Conservation (phyloP, 1,140 invertebrate genomes). For the Daktulosphaira vitifoliae region DNA sequence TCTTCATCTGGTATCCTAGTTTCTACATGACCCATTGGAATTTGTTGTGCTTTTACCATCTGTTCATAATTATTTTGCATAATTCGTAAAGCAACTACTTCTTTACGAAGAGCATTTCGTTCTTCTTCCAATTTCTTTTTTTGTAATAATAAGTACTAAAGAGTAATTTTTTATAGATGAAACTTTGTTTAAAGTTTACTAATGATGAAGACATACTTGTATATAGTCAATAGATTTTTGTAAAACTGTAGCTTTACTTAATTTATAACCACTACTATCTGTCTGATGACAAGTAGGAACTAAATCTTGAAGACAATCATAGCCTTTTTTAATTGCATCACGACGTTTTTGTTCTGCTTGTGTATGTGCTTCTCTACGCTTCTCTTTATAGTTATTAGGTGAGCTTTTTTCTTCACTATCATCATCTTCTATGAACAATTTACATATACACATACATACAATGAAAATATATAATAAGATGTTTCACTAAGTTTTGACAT, state of each 20-base stretch:
- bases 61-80: conserved; percentile 92
- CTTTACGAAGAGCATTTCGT: conserved; percentile 82
- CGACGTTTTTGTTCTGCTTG: conserved; percentile 94
- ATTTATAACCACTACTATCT: conserved; percentile 78
- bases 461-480: background rate
- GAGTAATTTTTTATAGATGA: conserved; percentile 31
- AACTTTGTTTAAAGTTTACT: background rate
- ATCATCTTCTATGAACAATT: conserved; percentile 65
- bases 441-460: background rate
- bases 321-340: conserved; percentile 94
- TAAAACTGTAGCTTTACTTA: conserved; percentile 90
- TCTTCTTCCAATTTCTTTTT: conserved; percentile 90
- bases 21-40: conserved; percentile 77
- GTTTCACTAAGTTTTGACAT: too few species aligned
- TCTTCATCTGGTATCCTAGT: conserved; percentile 84
- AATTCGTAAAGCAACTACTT: conserved; percentile 86
- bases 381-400: conserved; percentile 82
- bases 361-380: conserved; percentile 88
- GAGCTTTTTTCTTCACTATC: conserved; percentile 74
- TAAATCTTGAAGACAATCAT: conserved; percentile 80
- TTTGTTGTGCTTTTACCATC: conserved; percentile 90
- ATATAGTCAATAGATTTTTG: conserved; percentile 89
- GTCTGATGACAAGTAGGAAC: conserved; percentile 88
- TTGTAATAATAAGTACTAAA: conserved; percentile 77
- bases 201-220: conserved; percentile 42